Evolutionary conservation across 2,888 invertebrate genomes (phyloP).

Genomic region (Luperina testacea): DNA sequence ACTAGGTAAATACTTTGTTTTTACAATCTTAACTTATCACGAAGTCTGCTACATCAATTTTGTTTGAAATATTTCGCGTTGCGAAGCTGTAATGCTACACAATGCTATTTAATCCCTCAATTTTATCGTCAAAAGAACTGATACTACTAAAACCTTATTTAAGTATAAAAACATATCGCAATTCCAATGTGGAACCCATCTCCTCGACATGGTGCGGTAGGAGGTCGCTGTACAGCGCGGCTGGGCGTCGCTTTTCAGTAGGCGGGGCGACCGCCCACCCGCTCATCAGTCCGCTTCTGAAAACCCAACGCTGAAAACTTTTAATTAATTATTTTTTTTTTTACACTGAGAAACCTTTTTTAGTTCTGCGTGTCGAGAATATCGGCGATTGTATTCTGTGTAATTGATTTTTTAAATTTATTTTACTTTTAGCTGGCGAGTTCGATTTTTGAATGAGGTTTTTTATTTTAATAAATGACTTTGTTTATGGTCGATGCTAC

Average conservation of each 20-base stretch:
- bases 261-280: constrained; percentile 81
- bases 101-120: not conserved
- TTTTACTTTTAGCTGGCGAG: constrained; percentile 2
- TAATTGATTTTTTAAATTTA: constrained; percentile 52
- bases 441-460: constrained; percentile 33
- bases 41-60: not conserved
- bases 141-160: not conserved
- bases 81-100: too few species aligned
- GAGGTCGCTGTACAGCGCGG: constrained; percentile 85
- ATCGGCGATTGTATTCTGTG: constrained; percentile 48
- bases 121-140: not conserved
- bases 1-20: not conserved
- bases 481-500: not conserved
- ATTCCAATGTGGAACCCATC: constrained; percentile 23
- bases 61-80: not conserved
- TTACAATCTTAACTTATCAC: not conserved
- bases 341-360: constrained; percentile 55
- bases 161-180: not conserved
- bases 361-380: constrained; percentile 60
- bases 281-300: constrained; percentile 74
- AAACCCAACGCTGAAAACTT: constrained; percentile 61
- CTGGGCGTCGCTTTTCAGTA: constrained; percentile 87
- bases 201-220: constrained; percentile 71
- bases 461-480: not conserved
- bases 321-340: constrained; percentile 61